phyloP scores from a whole-genome alignment of 2,888 invertebrate genomes.

The Tetanocera ferruginea region DNA sequence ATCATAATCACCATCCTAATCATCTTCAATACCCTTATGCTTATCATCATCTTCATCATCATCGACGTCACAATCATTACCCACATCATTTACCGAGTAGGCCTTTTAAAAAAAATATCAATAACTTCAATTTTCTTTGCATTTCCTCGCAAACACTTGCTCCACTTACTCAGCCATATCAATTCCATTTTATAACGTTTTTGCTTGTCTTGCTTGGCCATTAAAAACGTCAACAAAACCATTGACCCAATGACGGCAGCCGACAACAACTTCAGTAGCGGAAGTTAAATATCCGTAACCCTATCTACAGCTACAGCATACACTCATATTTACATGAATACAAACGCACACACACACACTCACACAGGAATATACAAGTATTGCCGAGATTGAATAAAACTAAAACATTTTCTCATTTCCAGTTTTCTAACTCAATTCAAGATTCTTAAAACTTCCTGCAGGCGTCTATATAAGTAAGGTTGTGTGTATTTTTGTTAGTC shows the following conservation, averaged over 20 bases:
- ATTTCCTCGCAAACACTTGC: too few relatives aligned
- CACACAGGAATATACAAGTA: neutral
- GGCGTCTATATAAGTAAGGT: neutral
- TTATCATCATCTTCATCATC: too few relatives aligned
- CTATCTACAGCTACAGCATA: neutral
- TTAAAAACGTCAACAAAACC: constrained; percentile 14
- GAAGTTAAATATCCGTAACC: constrained; percentile 26
- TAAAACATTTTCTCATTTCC: constrained; percentile 20
- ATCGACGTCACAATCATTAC: too few relatives aligned
- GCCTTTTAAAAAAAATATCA: neutral
- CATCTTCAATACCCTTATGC: too few relatives aligned
- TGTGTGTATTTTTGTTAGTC: neutral
- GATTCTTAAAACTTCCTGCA: neutral
- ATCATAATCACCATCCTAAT: neutral
- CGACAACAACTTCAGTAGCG: neutral
- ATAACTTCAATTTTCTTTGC: too few relatives aligned
- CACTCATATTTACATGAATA: neutral
- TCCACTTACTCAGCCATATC: neutral
- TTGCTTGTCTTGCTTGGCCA: neutral
- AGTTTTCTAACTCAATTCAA: constrained; percentile 15
- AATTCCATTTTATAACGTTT: neutral
- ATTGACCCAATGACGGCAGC: constrained; percentile 1
- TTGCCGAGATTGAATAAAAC: neutral
- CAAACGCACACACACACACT: neutral
- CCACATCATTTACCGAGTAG: neutral